Conservation (phyloP, 2,113 vertebrate species). For the Chaenocephalus aceratus region DNA sequence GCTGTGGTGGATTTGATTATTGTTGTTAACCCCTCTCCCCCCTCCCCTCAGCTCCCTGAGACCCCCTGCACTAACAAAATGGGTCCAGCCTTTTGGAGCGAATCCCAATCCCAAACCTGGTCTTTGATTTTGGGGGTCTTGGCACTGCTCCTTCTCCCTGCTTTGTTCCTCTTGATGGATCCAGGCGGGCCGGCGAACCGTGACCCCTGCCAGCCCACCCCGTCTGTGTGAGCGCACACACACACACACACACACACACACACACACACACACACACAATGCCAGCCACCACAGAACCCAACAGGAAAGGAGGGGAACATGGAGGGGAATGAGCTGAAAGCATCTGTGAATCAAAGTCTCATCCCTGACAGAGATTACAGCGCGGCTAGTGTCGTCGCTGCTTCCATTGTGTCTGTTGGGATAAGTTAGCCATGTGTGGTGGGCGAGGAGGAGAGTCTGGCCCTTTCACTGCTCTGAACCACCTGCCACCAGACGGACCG, state of each 20-base stretch:
- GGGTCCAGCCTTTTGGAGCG: conserved; percentile 78
- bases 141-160: conserved; percentile 74
- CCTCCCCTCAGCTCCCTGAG: conserved; percentile 19
- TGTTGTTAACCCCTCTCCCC: conserved; percentile 58
- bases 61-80: conserved; percentile 63
- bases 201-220: conserved; percentile 83
- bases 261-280: conserved; percentile 49
- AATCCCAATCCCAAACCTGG: conserved; percentile 80
- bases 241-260: conserved; percentile 17
- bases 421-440: conserved; percentile 81
- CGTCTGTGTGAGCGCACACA: conserved; percentile 69
- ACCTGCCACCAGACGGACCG: conserved; percentile 67
- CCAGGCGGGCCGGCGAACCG: conserved; percentile 77
- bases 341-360: conserved; percentile 82
- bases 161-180: conserved; percentile 85
- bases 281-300: conserved; percentile 41
- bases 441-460: conserved; percentile 57
- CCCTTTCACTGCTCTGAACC: conserved; percentile 73
- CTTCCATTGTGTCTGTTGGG: conserved; percentile 76
- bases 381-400: conserved; percentile 62
- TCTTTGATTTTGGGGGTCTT: conserved; percentile 84
- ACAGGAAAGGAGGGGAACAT: conserved; percentile 48
- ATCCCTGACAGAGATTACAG: conserved; percentile 82
- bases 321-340: conserved; percentile 54
- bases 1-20: conserved; percentile 70